phyloP scores from a whole-genome alignment of 2,888 invertebrate genomes.

The Periphyllus acericola region DNA sequence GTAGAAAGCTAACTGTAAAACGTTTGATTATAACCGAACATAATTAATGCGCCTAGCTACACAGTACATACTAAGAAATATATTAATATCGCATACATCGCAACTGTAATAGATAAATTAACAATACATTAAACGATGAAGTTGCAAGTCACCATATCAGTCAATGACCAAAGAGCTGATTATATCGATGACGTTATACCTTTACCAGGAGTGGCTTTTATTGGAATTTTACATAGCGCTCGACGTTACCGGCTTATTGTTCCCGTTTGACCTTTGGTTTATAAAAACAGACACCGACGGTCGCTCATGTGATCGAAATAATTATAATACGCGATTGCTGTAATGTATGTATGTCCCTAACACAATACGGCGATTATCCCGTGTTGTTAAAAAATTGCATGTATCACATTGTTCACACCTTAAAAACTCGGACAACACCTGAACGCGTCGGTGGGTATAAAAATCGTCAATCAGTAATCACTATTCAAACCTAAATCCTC shows the following conservation, averaged over 20 bases:
- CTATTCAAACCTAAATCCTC: too few relatives aligned
- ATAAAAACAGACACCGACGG: conserved; percentile 3
- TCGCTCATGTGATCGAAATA: conserved; percentile 2
- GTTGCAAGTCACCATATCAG: conserved; percentile 16
- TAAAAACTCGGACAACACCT: neutral
- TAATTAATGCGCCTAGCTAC: too few relatives aligned
- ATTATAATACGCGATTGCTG: conserved; percentile 5
- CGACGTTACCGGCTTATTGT: conserved; percentile 9
- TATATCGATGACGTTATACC: neutral
- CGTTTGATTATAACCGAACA: too few relatives aligned
- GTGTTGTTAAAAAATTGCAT: too few relatives aligned
- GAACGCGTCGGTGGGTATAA: too few relatives aligned
- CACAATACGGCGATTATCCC: neutral
- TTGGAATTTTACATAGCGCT: neutral
- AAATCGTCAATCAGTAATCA: too few relatives aligned
- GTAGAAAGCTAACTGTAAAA: too few relatives aligned
- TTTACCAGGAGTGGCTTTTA: conserved; percentile 40
- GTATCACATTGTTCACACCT: neutral
- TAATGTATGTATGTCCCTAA: neutral
- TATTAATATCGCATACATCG: neutral
- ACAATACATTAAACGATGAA: neutral
- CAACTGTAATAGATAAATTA: neutral
- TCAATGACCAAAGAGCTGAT: conserved; percentile 25
- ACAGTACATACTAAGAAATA: neutral
- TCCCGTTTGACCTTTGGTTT: conserved; percentile 26